Evolutionary conservation across 2,113 vertebrate species (phyloP).

Genomic region (Vulpes lagopus): DNA sequence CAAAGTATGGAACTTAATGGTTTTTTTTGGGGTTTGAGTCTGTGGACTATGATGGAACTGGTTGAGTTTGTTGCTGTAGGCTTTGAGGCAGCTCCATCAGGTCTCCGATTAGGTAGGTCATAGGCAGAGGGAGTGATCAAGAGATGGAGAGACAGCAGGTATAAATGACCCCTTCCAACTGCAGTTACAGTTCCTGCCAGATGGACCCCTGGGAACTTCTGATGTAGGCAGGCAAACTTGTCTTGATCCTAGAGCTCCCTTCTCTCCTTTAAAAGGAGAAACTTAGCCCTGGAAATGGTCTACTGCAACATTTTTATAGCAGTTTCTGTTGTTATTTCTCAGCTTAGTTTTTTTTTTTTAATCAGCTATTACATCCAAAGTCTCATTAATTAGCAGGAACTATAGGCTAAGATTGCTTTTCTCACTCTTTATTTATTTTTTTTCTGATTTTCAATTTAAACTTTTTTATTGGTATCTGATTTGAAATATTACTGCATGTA

Average conservation of each 20-base stretch:
- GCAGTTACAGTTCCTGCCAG: background rate
- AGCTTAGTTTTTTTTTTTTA: background rate
- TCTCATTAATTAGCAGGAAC: background rate
- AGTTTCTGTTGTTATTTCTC: background rate
- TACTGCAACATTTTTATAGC: background rate
- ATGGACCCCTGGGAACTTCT: background rate
- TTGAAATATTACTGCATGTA: background rate
- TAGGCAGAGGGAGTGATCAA: background rate
- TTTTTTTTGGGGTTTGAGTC: background rate
- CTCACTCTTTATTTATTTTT: background rate
- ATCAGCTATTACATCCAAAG: background rate
- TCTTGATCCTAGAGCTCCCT: background rate
- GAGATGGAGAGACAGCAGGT: too few relatives aligned
- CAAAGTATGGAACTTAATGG: background rate
- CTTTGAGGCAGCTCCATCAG: background rate
- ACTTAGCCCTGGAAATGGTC: background rate
- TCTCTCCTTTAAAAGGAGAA: background rate
- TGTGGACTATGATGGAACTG: background rate
- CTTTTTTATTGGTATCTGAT: conserved; percentile 5
- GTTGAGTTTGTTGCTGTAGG: background rate
- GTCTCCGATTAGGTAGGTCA: background rate
- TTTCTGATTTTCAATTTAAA: background rate
- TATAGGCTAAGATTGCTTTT: background rate
- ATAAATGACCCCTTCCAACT: background rate
- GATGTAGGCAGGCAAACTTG: background rate